Evolutionary conservation across 2,888 invertebrate species (phyloP).

Genomic region (Erynnis tages): DNA sequence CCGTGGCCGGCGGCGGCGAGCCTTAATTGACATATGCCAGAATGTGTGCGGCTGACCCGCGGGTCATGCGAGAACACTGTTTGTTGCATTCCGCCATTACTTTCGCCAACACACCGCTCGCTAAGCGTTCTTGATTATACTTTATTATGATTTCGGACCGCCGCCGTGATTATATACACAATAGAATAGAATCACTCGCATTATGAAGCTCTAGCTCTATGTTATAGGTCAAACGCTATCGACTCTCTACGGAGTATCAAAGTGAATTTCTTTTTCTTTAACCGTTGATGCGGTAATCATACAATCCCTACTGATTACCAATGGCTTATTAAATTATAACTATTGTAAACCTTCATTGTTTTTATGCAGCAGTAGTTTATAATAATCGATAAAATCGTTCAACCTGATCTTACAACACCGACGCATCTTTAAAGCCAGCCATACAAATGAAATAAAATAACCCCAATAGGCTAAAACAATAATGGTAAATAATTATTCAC

Average conservation of each 20-base stretch:
- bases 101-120: slow-evolving; percentile 54
- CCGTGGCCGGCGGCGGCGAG: slow-evolving; percentile 65
- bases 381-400: too few relatives aligned
- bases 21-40: slow-evolving; percentile 81
- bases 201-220: too few relatives aligned
- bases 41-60: slow-evolving; percentile 72
- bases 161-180: slow-evolving; percentile 24
- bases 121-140: slow-evolving; percentile 28
- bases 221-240: neutral
- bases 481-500: neutral
- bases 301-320: too few relatives aligned
- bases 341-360: too few relatives aligned
- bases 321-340: too few relatives aligned
- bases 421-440: too few relatives aligned
- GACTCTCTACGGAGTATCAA: neutral
- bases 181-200: slow-evolving; percentile 21
- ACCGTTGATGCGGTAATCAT: neutral
- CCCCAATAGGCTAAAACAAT: neutral
- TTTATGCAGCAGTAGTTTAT: too few relatives aligned
- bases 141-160: slow-evolving; percentile 27
- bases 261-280: neutral
- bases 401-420: too few relatives aligned
- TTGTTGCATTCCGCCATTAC: slow-evolving; percentile 68
- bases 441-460: too few relatives aligned
- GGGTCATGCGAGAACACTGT: slow-evolving; percentile 75